A percentile compares a stretch with the other conserved stretches of the same genome.
These are phyloP conservation scores for Troides aeacus DNA, from an alignment of 2,888 invertebrate genomes.

Conservation along the genomic window DNA sequence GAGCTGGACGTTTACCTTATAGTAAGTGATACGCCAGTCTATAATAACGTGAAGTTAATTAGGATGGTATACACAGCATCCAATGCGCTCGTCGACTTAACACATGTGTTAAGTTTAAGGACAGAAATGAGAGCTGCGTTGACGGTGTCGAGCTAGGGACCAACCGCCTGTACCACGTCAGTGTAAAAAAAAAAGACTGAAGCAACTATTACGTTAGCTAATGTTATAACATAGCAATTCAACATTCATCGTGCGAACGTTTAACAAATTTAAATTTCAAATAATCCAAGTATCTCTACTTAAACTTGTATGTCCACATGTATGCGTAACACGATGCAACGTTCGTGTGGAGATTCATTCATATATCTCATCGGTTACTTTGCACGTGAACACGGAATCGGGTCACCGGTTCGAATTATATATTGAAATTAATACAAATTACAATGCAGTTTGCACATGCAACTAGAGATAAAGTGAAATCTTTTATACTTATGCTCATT, in stretches of 20 bases:
- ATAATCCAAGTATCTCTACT: conserved; percentile 13
- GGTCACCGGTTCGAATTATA: neutral
- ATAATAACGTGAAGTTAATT: too few species aligned
- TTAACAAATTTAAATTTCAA: conserved; percentile 25
- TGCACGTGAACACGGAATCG: conserved; percentile 1
- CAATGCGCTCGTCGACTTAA: too few species aligned
- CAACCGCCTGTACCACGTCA: too few species aligned
- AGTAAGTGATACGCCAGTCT: too few species aligned
- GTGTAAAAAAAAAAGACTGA: conserved; percentile 16
- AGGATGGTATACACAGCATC: too few species aligned
- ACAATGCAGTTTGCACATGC: neutral
- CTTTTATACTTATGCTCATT: neutral
- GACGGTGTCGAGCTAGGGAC: too few species aligned
- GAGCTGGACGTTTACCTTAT: too few species aligned
- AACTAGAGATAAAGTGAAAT: neutral
- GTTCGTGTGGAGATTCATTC: conserved; percentile 19
- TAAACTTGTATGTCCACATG: conserved; percentile 15
- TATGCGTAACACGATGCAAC: conserved; percentile 3
- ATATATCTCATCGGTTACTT: conserved; percentile 12
- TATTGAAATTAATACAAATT: conserved; percentile 1
- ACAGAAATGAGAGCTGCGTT: too few species aligned
- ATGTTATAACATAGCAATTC: conserved; percentile 13
- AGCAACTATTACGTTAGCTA: conserved; percentile 18
- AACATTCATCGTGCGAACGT: conserved; percentile 24
- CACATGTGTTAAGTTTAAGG: too few species aligned